Evolutionary conservation across 2,113 vertebrate genomes (phyloP).

Genomic region (Peromyscus leucopus): DNA sequence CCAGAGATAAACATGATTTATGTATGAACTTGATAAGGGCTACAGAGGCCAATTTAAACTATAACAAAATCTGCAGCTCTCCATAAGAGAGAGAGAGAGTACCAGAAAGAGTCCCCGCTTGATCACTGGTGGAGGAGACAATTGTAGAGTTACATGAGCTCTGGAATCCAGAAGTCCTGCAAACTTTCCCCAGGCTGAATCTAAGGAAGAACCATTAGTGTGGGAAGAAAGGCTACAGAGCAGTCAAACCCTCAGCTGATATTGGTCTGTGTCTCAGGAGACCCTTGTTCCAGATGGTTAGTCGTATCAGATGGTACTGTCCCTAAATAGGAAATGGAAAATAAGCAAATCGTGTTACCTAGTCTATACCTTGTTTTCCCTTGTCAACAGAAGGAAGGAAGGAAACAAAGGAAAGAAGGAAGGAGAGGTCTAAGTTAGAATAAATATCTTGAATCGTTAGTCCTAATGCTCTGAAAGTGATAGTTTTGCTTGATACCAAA

Average conservation of each 20-base stretch:
- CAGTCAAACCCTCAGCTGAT: slow-evolving; percentile 55
- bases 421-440: background rate
- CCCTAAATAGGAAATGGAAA: slow-evolving; percentile 64
- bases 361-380: slow-evolving; percentile 10
- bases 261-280: background rate
- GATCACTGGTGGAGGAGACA: slow-evolving; percentile 43
- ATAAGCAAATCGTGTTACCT: slow-evolving; percentile 72
- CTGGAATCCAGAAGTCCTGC: slow-evolving; percentile 42
- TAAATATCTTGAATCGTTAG: slow-evolving; percentile 19
- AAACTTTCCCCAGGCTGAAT: background rate
- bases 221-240: slow-evolving; percentile 19
- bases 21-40: slow-evolving; percentile 34
- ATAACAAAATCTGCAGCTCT: slow-evolving; percentile 39
- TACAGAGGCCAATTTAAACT: slow-evolving; percentile 45
- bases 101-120: background rate
- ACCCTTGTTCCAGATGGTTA: slow-evolving; percentile 53
- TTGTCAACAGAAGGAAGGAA: slow-evolving; percentile 66
- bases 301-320: slow-evolving; percentile 59
- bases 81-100: slow-evolving; percentile 11
- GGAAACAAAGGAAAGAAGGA: background rate
- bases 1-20: slow-evolving; percentile 68
- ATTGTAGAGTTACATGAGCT: background rate
- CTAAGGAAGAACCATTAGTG: background rate
- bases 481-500: slow-evolving; percentile 43
- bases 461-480: background rate